phyloP scores from a whole-genome alignment of 1,140 invertebrate genomes.

The Microplitis demolitor region DNA sequence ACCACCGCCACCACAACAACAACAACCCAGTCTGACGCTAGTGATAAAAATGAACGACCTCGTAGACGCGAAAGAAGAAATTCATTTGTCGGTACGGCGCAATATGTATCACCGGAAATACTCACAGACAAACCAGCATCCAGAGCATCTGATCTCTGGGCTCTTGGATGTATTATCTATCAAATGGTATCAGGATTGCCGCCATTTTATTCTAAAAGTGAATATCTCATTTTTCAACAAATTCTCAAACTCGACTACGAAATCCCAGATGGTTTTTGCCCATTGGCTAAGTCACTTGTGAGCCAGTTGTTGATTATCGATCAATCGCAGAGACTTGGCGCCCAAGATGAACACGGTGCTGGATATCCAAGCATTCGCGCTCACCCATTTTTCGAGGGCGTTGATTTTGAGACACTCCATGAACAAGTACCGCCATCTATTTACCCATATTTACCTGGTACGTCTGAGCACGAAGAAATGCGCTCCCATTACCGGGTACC shows the following conservation, averaged over 20 bases:
- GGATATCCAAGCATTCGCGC: conserved; percentile 82
- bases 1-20: conserved; percentile 24
- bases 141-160: conserved; percentile 94
- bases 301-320: conserved; percentile 84
- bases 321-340: conserved; percentile 81
- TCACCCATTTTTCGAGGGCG: conserved; percentile 84
- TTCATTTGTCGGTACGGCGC: conserved; percentile 98
- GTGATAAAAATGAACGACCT: conserved; percentile 36
- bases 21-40: too few species aligned
- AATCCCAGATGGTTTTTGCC: conserved; percentile 89
- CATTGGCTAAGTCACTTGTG: conserved; percentile 85
- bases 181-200: conserved; percentile 94
- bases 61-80: conserved; percentile 66
- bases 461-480: conserved; percentile 73
- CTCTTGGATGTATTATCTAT: conserved; percentile 95
- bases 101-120: conserved; percentile 97
- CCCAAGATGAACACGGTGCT: conserved; percentile 70
- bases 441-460: conserved; percentile 82
- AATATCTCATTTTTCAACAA: conserved; percentile 97
- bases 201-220: conserved; percentile 90
- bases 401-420: conserved; percentile 84
- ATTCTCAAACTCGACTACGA: conserved; percentile 90
- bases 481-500: conserved; percentile 69
- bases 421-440: conserved; percentile 81
- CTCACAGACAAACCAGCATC: conserved; percentile 81